phyloP scores from a whole-genome alignment of 2,113 vertebrate species.

The Mugil cephalus region DNA sequence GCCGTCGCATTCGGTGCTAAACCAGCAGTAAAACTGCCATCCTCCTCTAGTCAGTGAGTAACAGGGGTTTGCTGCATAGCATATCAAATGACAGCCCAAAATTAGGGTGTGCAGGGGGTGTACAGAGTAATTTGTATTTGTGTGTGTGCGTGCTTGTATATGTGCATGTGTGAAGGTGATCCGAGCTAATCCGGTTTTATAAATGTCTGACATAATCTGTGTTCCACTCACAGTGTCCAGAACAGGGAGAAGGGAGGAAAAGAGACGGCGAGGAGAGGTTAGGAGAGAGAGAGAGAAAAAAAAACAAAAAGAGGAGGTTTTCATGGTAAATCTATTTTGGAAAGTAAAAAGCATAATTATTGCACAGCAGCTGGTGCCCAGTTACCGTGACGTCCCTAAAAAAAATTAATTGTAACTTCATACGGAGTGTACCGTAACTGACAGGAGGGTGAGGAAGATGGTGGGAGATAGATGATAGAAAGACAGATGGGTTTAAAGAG shows the following conservation, averaged over 20 bases:
- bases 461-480: slow-evolving; percentile 36
- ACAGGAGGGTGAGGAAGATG: no score
- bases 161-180: slow-evolving; percentile 73
- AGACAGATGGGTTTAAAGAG: slow-evolving; percentile 48
- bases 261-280: slow-evolving; percentile 2
- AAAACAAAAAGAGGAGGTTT: slow-evolving; percentile 21
- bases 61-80: background rate
- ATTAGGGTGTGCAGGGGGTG: slow-evolving; percentile 21
- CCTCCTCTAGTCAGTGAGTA: background rate
- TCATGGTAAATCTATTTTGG: no score
- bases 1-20: background rate
- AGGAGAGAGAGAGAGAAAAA: background rate
- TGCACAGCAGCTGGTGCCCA: no score
- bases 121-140: slow-evolving; percentile 35
- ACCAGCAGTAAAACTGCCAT: no score
- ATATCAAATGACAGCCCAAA: slow-evolving; percentile 15
- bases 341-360: no score
- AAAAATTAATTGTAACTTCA: no score
- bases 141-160: background rate
- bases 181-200: slow-evolving; percentile 79
- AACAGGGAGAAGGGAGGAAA: slow-evolving; percentile 41
- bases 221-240: slow-evolving; percentile 67
- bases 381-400: no score
- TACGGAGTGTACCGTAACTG: no score
- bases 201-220: slow-evolving; percentile 81